Conservation (phyloP, 2,888 invertebrate species). For the Fabriciana adippe region DNA sequence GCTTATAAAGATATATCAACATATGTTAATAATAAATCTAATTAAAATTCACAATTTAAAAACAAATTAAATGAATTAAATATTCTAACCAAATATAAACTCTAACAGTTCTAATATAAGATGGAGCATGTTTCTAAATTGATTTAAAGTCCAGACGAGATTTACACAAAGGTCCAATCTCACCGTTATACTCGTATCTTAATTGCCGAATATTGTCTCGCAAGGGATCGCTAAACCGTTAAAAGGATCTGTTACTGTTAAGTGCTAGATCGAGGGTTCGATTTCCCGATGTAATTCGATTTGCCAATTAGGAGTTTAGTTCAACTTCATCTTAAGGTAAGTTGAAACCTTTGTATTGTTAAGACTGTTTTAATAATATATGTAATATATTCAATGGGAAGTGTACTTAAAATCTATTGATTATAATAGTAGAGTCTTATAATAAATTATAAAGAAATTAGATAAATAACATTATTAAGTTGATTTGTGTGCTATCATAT, state of each 20-base stretch:
- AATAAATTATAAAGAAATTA: no score
- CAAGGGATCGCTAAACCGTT: conserved; percentile 80
- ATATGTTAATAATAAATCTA: no score
- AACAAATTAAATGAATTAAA: no score
- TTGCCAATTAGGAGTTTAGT: conserved; percentile 79
- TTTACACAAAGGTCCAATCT: conserved; percentile 49
- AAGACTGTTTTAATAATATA: conserved; percentile 22
- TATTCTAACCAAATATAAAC: background rate
- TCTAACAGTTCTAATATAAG: background rate
- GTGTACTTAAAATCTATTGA: no score
- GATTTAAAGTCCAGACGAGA: conserved; percentile 23
- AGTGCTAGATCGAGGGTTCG: conserved; percentile 79
- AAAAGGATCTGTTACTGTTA: conserved; percentile 75
- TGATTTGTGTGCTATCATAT: no score
- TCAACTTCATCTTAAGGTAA: conserved; percentile 61
- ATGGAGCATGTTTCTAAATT: conserved; percentile 38
- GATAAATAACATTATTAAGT: no score
- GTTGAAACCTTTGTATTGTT: conserved; percentile 51
- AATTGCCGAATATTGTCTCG: conserved; percentile 76
- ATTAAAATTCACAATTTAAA: no score
- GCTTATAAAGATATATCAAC: no score
- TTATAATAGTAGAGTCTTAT: no score
- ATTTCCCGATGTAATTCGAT: conserved; percentile 80
- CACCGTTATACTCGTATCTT: conserved; percentile 48
- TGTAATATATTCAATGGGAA: no score